These are phyloP conservation scores for Melanchra persicariae DNA, from an alignment of 2,888 invertebrate genomes.

Conservation along the genomic window DNA sequence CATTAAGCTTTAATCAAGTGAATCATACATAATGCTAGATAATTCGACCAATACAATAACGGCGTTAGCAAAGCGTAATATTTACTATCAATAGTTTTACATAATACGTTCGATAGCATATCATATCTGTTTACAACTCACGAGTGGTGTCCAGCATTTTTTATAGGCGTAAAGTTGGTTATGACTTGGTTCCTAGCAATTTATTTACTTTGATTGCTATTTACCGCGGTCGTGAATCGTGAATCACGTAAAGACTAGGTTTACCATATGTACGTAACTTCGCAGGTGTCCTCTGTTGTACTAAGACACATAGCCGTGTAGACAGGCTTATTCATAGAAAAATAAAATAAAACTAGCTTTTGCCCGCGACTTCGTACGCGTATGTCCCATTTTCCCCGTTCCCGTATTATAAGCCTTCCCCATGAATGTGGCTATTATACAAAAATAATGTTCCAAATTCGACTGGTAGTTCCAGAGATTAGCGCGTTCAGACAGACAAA, in stretches of 20 bases:
- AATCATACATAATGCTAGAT: slow-evolving; percentile 8
- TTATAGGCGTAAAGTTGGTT: not conserved
- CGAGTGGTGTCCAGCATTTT: slow-evolving; percentile 16
- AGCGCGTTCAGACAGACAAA: too few species aligned
- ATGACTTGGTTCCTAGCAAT: not conserved
- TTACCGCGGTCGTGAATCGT: not conserved
- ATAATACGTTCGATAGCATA: slow-evolving; percentile 29
- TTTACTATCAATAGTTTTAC: slow-evolving; percentile 28
- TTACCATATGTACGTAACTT: not conserved
- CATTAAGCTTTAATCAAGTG: not conserved
- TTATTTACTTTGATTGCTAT: slow-evolving; percentile 9
- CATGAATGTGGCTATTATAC: too few species aligned
- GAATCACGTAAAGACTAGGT: slow-evolving; percentile 3
- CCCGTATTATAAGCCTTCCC: too few species aligned
- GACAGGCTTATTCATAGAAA: too few species aligned
- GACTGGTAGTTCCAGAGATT: too few species aligned
- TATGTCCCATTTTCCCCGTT: too few species aligned
- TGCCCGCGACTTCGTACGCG: too few species aligned
- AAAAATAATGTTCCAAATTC: too few species aligned
- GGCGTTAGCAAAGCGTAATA: slow-evolving; percentile 16
- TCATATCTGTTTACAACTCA: slow-evolving; percentile 12
- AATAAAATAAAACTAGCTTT: too few species aligned
- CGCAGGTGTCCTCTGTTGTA: not conserved
- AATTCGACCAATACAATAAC: slow-evolving; percentile 6
- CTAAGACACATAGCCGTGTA: not conserved